Evolutionary conservation across 2,888 invertebrate species (phyloP), one percentile per base, ranked within the genome.

Genomic region (Cantharis lateralis): DNA sequence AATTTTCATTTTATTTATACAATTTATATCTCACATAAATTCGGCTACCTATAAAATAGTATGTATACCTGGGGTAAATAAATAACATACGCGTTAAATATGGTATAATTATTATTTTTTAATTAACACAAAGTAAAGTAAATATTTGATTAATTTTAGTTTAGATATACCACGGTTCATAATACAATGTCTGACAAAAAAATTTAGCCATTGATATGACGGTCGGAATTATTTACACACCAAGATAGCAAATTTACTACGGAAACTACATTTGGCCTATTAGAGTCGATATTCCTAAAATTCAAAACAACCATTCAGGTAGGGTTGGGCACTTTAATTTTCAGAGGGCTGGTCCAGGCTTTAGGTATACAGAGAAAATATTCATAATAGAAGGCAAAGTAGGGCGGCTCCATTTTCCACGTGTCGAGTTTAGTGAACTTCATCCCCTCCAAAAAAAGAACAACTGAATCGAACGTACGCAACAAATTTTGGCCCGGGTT

Each of bases 311-410:
- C 64, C 64, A 66, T 66, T 66, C 24, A 20, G 64, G 64, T 66
- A 20, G 72, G 76, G 75, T 61, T 78, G 80, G 76, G 77, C 78
- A 81, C 81, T 81, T 79, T 81, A 80, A 61, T 78, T 81, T 81
- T 79, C 77, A 75, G 79, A 79, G 80, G 80, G 81, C 32, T 78
- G 78, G 78, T 78, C 81, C 74, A 71, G 75, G 73, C 66, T 48
- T 7, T 48, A 75, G 74, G 72, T 69, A 24, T 9, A 75, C 72
- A 73, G 75, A 75, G 72, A 72, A 73, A 71, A 63, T 18, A 74
- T 71, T 74, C 74, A 72, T 71, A 74, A 77, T 74, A 75, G 76
- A 69, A 71, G 74, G 79, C 74, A 78, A 79, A 77, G 79, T 79
- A 76, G 78, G 75, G 77, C 74, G 75, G 75, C 78, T 78, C 75